Base-by-base conservation (phyloP, 2,797 vertebrate genomes). In the Hemibagrus guttatus region DNA sequence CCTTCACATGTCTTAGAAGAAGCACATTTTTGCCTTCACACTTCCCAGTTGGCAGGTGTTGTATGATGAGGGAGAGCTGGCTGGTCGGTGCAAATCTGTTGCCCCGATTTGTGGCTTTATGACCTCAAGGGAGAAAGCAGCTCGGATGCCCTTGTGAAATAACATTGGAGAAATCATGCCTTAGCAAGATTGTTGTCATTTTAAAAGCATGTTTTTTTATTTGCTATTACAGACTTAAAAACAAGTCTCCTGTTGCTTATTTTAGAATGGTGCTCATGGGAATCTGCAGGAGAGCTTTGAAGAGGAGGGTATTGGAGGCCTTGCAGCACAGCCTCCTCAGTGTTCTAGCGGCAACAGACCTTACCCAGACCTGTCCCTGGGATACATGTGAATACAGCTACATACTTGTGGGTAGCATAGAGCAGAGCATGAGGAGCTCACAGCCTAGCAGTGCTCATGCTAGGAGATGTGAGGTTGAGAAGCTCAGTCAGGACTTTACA, bases 251-350 rank as follows among this genome's bases (percentile, higher is more conserved):
- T 84, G 72, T 85, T 46, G 78, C 52, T 91, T 95, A 93, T 96
- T 96, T 92, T 95, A 95, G 92, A 95, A 92, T 28, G 88, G 91
- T 89, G 93, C 92, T 83, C 91, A 16, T 86, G 93, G 92, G 89
- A 93, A 92, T 87, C 86, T 89, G 93, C 91, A n/a, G 86, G 93
- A 91, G 87, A 93, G 92, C 87, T 87, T 88, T 94, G 89, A 93
- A 90, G 89, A 94, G 79, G 90, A 91, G 74, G 68, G 93, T 80
- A 93, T 52, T 88, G 92, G 90, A 78, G 66, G 90, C 84, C 93
- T 94, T 84, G 64, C 93, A 85, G 91, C 92, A 89, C 95, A 93
- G 69, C 88, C 94, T 61, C 78, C 78, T 42, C 78, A 80, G 58
- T n/a, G 42, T 80, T 80, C 58, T 61, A 42, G 12, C 13, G n/a